Evolutionary conservation across 1,140 invertebrate genomes (phyloP), one percentile per base, ranked within the genome.

Genomic region (Solenopsis invicta): DNA sequence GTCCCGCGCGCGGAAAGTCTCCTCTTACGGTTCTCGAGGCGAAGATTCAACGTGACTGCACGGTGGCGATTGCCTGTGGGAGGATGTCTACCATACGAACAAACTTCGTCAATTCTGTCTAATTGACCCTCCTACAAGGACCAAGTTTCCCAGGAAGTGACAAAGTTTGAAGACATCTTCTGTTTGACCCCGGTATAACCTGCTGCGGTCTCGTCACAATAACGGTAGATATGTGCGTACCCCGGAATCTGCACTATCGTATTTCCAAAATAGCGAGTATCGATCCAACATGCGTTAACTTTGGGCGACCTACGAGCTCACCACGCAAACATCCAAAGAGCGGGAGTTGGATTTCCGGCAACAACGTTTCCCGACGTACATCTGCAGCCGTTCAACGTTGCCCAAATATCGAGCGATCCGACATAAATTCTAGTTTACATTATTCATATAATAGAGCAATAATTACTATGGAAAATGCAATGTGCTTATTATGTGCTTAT

Each of bases 61-160:
- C 50, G 48, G 21, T 75, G 71, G 59, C 76, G 77, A 87, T 88
- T 86, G 86, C 76, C n/a, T 21, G 72, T 59, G 72, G 66, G 86
- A 64, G 72, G 86, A 71, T 54, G 81, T 74, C 89, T 86, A 54
- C 34, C 56, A 52, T 82, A 66, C 77, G 80, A 87, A 85, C 86
- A 86, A 91, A 91, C 82, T 90, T 92, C 62, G 84, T 87, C 86
- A 89, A 90, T 88, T 86, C 74, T 61, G 81, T 90, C 86, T 92
- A 92, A 92, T 92, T 92, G 90, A 92, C 88, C 90, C 80, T 64
- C 88, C 48, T 72, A 89, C 90, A 89, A 87, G 87, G 87, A 89
- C 89, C 41, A 91, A 91, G 90, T 91, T 91, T 90, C 69, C 29
- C n/a, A 48, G 41, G 74, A 61, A 64, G 87, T 56, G 54, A 48